A percentile compares a stretch with the other conserved stretches of the same genome.
Evolutionary conservation across 2,113 vertebrate genomes (phyloP).

Genomic region (Mesembrinibis cayennensis): DNA sequence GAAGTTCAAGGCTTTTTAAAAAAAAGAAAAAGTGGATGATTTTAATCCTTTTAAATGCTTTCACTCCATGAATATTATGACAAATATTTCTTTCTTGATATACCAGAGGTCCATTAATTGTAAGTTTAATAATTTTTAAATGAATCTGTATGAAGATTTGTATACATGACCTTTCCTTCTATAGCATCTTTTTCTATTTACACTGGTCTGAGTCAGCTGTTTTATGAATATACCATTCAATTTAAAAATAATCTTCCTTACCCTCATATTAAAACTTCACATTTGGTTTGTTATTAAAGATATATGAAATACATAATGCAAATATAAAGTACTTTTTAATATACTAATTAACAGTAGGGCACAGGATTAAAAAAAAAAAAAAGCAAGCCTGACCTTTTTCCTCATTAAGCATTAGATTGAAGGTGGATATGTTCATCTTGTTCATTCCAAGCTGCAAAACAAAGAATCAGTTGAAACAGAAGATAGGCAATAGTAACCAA

Average conservation of each 20-base stretch:
- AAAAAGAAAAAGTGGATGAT: not conserved
- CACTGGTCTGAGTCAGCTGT: not conserved
- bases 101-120: not conserved
- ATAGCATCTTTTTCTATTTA: not conserved
- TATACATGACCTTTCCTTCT: slow-evolving; percentile 5
- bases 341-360: not conserved
- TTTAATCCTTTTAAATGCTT: not conserved
- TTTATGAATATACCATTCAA: not conserved
- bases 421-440: slow-evolving; percentile 49
- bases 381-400: slow-evolving; percentile 45
- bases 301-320: not conserved
- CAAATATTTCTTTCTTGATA: not conserved
- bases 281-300: not conserved
- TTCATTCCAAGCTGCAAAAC: slow-evolving; percentile 47
- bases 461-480: not conserved
- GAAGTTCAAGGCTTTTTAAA: not conserved
- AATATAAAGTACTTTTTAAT: not conserved
- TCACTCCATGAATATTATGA: not conserved
- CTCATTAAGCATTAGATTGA: slow-evolving; percentile 18
- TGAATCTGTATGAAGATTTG: not conserved
- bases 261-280: not conserved
- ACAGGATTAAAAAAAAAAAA: not conserved
- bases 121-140: not conserved
- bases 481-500: not conserved
- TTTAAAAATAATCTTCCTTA: not conserved